These are phyloP conservation scores for Podarcis cretensis DNA, from an alignment of 2,113 vertebrate genomes.

Conservation along the genomic window DNA sequence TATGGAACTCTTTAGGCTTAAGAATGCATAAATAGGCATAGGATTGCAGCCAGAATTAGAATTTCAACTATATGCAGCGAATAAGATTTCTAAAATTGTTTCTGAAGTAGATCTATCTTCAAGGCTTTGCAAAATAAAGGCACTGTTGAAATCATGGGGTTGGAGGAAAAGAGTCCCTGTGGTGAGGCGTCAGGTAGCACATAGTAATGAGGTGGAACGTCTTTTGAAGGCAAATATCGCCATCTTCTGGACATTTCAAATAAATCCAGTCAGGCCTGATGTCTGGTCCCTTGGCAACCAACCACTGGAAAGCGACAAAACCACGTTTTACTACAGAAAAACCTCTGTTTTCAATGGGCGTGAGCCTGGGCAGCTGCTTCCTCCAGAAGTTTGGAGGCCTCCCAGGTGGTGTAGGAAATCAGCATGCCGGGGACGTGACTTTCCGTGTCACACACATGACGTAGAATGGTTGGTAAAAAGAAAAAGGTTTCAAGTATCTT, in stretches of 20 bases:
- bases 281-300: neutral
- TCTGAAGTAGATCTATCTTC: neutral
- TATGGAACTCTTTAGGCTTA: neutral
- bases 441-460: neutral
- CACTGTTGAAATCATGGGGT: neutral
- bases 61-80: neutral
- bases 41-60: neutral
- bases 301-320: neutral
- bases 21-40: neutral
- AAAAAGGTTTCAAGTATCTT: neutral
- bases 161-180: neutral
- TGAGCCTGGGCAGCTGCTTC: too few relatives aligned
- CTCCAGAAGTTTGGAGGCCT: neutral
- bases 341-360: neutral
- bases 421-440: neutral
- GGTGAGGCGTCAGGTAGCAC: neutral
- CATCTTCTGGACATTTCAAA: neutral
- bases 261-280: neutral
- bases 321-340: neutral
- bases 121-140: neutral
- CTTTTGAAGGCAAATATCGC: neutral
- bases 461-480: neutral
- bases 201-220: neutral
- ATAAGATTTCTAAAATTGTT: neutral
- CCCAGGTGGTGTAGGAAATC: neutral